Evolutionary conservation across 2,888 invertebrate genomes (phyloP).

Genomic region (Cheilosia variabilis): DNA sequence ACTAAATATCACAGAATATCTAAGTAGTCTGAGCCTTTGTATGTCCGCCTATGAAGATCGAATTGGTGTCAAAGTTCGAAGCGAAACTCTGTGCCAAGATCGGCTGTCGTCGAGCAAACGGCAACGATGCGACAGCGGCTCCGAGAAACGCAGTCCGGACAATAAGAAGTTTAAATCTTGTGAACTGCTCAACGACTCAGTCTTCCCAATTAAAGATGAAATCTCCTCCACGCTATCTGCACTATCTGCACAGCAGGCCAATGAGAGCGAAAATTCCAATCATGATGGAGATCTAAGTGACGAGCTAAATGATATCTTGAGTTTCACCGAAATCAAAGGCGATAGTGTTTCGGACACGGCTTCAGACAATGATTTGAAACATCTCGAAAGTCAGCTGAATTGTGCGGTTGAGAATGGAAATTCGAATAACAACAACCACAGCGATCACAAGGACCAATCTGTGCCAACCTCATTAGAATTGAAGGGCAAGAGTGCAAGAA

Average conservation of each 20-base stretch:
- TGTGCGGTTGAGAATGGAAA: conserved; percentile 40
- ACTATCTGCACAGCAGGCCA: conserved; percentile 25
- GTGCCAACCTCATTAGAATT: conserved; percentile 12
- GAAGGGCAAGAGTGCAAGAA: conserved; percentile 52
- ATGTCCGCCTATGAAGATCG: conserved; percentile 90
- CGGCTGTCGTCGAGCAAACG: conserved; percentile 81
- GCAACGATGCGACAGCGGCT: conserved; percentile 86
- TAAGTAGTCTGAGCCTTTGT: conserved; percentile 91
- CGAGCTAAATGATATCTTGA: conserved; percentile 54
- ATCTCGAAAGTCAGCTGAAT: conserved; percentile 4
- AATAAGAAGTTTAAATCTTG: conserved; percentile 83
- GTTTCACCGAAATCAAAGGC: conserved; percentile 36
- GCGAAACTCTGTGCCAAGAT: conserved; percentile 82
- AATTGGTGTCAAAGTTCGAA: conserved; percentile 85
- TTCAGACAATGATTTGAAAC: conserved; percentile 49
- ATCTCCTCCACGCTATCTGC: conserved; percentile 3
- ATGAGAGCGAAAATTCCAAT: conserved; percentile 57
- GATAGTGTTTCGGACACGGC: conserved; percentile 41
- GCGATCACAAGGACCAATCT: conserved; percentile 41
- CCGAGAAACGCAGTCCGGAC: conserved; percentile 85
- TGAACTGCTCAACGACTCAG: conserved; percentile 48
- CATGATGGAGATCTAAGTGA: conserved; percentile 63
- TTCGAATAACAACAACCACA: conserved; percentile 10
- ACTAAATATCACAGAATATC: conserved; percentile 89
- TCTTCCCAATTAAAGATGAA: conserved; percentile 48